phyloP scores from a whole-genome alignment of 2,888 invertebrate genomes.

The Mythimna albipuncta region DNA sequence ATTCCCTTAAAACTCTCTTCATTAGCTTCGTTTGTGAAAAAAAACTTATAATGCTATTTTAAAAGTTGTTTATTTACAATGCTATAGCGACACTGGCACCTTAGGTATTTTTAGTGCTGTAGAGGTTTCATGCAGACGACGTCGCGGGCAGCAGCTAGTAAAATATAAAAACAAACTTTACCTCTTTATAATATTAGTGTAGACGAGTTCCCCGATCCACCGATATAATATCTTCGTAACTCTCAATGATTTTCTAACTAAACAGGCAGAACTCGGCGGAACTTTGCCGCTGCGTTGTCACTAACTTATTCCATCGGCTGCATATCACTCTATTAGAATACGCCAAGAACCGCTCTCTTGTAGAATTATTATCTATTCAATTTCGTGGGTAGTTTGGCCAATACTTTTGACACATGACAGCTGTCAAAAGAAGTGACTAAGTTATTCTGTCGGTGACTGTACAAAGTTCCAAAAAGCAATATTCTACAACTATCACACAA shows the following conservation, averaged over 20 bases:
- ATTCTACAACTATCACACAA: no score
- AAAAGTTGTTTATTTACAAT: no score
- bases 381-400: background rate
- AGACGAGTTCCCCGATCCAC: background rate
- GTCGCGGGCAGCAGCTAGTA: no score
- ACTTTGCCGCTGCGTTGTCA: slow-evolving; percentile 71
- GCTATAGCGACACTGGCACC: no score
- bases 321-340: slow-evolving; percentile 72
- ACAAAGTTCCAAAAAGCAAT: background rate
- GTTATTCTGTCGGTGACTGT: background rate
- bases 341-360: slow-evolving; percentile 36
- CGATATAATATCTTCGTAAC: slow-evolving; percentile 37
- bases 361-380: slow-evolving; percentile 19
- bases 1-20: no score
- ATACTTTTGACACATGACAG: slow-evolving; percentile 15
- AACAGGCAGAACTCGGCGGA: slow-evolving; percentile 61
- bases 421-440: slow-evolving; percentile 1
- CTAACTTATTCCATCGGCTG: slow-evolving; percentile 70
- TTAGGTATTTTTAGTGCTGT: no score
- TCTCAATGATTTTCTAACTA: slow-evolving; percentile 57
- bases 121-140: no score
- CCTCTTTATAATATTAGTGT: no score
- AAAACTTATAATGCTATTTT: no score
- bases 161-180: no score
- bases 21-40: no score